A percentile compares a stretch with the other conserved stretches of the same genome.
phyloP scores from a whole-genome alignment of 2,797 vertebrate genomes.

The Macropodus opercularis region DNA sequence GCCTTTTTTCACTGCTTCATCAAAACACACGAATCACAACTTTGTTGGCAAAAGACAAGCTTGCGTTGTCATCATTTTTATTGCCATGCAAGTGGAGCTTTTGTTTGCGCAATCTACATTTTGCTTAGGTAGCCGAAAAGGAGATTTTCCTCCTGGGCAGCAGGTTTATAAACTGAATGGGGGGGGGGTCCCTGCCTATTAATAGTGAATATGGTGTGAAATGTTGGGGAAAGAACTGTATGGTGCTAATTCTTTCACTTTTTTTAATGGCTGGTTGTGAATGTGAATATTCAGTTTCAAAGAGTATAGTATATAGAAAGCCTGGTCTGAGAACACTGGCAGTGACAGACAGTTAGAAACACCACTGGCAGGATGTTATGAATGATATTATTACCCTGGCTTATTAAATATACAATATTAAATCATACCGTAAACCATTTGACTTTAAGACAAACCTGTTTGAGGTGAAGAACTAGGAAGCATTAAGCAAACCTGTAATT shows the following conservation, averaged over 20 bases:
- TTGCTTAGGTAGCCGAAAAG: constrained; percentile 78
- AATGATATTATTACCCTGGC: too few species aligned
- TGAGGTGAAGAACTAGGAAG: too few species aligned
- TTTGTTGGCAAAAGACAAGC: constrained; percentile 78
- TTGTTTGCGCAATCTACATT: constrained; percentile 78
- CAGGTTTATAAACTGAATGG: constrained; percentile 51
- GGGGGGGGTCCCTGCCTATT: constrained; percentile 71
- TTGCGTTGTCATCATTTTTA: constrained; percentile 82
- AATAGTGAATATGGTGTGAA: constrained; percentile 61
- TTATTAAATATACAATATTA: too few species aligned
- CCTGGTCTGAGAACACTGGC: too few species aligned
- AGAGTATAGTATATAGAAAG: too few species aligned
- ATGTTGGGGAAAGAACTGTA: constrained; percentile 33
- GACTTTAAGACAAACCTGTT: too few species aligned
- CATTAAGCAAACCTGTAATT: too few species aligned
- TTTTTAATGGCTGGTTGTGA: too few species aligned
- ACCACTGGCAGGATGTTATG: too few species aligned
- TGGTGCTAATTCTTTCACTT: constrained; percentile 35
- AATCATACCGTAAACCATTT: too few species aligned
- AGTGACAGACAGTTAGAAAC: too few species aligned
- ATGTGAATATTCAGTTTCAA: too few species aligned
- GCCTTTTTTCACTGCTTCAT: constrained; percentile 76
- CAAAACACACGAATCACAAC: constrained; percentile 74
- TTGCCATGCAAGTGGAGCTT: constrained; percentile 76
- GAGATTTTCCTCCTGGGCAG: constrained; percentile 65